A percentile compares a stretch with the other conserved stretches of the same genome.
Conservation (phyloP, 35 echinoderm and acorn worm genomes). For the Heliocidaris tuberculata region DNA sequence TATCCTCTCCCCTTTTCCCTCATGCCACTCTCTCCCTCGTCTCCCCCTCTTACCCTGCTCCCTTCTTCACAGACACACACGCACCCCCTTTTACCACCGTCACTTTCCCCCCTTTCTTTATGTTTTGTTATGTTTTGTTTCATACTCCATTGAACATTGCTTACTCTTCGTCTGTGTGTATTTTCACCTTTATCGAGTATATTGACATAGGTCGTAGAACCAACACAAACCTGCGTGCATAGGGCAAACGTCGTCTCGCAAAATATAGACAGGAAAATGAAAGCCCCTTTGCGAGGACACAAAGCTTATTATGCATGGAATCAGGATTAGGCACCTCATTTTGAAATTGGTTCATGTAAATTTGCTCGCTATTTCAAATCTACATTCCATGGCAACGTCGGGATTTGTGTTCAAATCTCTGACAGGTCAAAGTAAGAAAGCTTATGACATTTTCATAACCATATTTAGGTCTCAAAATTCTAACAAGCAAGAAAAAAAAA, state of each 20-base stretch:
- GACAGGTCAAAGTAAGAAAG: too few relatives aligned
- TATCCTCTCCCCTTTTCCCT: background rate
- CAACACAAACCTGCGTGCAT: background rate
- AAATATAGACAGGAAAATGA: background rate
- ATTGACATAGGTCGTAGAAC: background rate
- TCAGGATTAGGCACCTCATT: too few relatives aligned
- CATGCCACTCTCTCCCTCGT: background rate
- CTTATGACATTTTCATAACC: too few relatives aligned
- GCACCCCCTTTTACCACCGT: background rate
- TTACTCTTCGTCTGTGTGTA: conserved; percentile 10
- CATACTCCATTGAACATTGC: background rate
- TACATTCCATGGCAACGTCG: too few relatives aligned
- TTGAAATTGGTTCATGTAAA: too few relatives aligned
- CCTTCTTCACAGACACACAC: background rate
- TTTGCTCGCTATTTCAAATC: too few relatives aligned
- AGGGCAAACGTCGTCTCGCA: background rate
- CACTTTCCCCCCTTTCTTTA: background rate
- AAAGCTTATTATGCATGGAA: too few relatives aligned
- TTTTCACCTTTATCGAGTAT: background rate
- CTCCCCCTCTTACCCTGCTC: background rate
- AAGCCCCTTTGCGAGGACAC: background rate
- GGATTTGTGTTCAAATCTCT: too few relatives aligned
- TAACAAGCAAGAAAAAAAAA: too few relatives aligned
- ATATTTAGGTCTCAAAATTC: too few relatives aligned
- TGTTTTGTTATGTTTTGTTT: conserved; percentile 4